These are phyloP conservation scores for Lutjanus erythropterus DNA, from an alignment of 2,113 vertebrate species.

Conservation along the genomic window DNA sequence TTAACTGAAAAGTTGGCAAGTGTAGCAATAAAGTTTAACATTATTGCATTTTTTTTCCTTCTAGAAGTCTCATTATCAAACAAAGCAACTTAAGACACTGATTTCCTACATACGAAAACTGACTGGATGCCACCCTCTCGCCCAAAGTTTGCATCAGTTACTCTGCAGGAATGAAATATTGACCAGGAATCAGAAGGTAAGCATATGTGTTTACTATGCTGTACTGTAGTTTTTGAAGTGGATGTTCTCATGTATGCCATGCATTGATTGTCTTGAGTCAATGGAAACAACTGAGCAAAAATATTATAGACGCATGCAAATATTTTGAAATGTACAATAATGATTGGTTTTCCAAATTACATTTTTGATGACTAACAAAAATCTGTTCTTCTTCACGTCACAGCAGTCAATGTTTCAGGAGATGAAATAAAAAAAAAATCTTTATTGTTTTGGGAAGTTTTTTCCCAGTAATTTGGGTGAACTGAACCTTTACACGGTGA, in stretches of 20 bases:
- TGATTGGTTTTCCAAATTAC: neutral
- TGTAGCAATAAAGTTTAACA: neutral
- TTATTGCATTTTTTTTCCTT: neutral
- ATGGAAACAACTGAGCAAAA: neutral
- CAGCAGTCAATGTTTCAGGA: neutral
- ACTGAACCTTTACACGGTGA: neutral
- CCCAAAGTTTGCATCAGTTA: constrained; percentile 74
- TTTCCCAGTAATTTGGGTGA: neutral
- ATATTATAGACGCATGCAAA: neutral
- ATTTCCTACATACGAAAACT: constrained; percentile 64
- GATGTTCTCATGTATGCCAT: neutral
- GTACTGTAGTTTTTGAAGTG: neutral
- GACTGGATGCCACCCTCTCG: constrained; percentile 71
- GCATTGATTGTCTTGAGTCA: neutral
- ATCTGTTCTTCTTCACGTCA: neutral
- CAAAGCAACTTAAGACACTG: constrained; percentile 33
- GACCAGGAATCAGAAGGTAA: constrained; percentile 73
- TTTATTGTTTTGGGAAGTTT: neutral
- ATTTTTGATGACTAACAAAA: neutral
- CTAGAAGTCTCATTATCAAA: neutral
- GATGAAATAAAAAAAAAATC: too few relatives aligned
- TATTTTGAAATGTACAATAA: neutral
- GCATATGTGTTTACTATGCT: neutral
- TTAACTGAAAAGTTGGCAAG: neutral
- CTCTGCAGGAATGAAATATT: constrained; percentile 50